phyloP scores from a whole-genome alignment of 1,140 invertebrate genomes.

The Mactra quadrangularis region DNA sequence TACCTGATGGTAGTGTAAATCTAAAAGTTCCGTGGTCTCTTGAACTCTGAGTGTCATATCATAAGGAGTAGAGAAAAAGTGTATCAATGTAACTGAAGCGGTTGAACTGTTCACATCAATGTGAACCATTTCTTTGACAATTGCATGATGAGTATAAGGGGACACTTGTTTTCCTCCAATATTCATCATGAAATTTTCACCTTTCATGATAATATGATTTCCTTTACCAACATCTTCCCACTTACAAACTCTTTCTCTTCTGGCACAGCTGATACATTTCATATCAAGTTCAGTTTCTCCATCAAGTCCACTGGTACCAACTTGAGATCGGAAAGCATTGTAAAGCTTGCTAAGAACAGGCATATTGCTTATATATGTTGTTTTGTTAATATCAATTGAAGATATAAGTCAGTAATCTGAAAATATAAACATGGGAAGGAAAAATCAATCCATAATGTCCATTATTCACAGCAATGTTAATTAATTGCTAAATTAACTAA shows the following conservation, averaged over 20 bases:
- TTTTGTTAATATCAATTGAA: too few species aligned
- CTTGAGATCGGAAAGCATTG: background rate
- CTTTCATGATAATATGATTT: conserved; percentile 8
- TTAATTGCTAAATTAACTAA: too few species aligned
- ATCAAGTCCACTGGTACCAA: background rate
- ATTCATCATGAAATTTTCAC: background rate
- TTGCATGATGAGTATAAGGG: conserved; percentile 27
- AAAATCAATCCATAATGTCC: too few species aligned
- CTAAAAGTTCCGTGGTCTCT: background rate
- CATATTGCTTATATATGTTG: too few species aligned
- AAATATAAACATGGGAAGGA: too few species aligned
- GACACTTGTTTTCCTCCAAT: background rate
- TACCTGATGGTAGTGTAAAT: conserved; percentile 15
- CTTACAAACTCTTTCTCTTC: background rate
- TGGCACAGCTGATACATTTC: background rate
- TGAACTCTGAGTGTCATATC: conserved; percentile 4
- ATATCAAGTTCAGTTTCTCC: background rate
- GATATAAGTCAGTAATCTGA: too few species aligned
- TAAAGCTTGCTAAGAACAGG: conserved; percentile 7
- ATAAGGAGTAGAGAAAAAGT: conserved; percentile 21
- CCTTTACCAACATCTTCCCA: background rate
- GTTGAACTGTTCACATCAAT: background rate
- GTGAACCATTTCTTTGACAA: conserved; percentile 14
- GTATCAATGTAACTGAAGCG: background rate
- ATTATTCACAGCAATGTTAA: too few species aligned